Evolutionary conservation across 2,113 vertebrate genomes (phyloP).

Genomic region (Rutilus rutilus): DNA sequence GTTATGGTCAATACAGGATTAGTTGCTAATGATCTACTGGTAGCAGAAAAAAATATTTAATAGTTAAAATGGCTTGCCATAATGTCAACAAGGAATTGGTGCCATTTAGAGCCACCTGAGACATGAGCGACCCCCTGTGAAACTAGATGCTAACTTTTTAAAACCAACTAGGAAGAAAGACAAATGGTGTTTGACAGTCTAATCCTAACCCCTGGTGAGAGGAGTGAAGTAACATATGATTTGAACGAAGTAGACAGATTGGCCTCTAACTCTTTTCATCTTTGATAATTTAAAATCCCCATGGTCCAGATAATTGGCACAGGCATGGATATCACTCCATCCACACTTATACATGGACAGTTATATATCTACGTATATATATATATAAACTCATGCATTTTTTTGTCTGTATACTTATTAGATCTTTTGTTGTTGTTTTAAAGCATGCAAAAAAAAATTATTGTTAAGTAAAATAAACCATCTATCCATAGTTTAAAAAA

Average conservation of each 20-base stretch:
- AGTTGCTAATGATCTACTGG: not conserved
- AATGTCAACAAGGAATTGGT: conserved; percentile 84
- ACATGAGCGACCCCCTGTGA: conserved; percentile 84
- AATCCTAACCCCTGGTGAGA: not conserved
- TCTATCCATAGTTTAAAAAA: not conserved
- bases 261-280: not conserved
- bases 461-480: not conserved
- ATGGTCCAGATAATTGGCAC: not conserved
- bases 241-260: conserved; percentile 2
- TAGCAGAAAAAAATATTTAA: not conserved
- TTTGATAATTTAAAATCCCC: conserved; percentile 1
- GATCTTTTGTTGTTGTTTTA: not conserved
- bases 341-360: not conserved
- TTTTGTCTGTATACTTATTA: not conserved
- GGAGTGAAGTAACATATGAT: not conserved
- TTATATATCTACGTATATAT: too few relatives aligned
- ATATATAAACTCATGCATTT: too few relatives aligned
- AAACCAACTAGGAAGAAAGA: not conserved
- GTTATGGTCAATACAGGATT: not conserved
- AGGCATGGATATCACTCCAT: not conserved
- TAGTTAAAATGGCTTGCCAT: conserved; percentile 74
- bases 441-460: not conserved
- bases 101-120: conserved; percentile 78
- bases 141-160: conserved; percentile 76
- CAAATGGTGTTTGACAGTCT: not conserved